A percentile compares a stretch with the other conserved stretches of the same genome.
These are phyloP conservation scores for Zosterops hypoxanthus DNA, from an alignment of 2,113 vertebrate genomes.

Conservation along the genomic window DNA sequence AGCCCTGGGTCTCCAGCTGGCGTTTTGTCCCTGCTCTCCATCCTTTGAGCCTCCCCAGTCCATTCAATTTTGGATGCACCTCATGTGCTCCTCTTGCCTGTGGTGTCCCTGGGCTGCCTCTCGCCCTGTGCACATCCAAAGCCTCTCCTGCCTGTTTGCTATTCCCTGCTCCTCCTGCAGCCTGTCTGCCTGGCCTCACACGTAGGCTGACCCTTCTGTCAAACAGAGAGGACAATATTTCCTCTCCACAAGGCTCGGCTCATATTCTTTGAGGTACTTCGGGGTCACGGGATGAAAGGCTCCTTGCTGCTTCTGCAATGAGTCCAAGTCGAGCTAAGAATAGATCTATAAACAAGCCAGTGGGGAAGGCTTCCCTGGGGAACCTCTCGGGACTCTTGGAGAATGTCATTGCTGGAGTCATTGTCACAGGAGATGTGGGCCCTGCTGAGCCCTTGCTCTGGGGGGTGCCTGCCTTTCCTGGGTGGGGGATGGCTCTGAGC, in stretches of 20 bases:
- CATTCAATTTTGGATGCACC: neutral
- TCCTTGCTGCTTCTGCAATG: slow-evolving; percentile 24
- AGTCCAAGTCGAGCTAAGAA: slow-evolving; percentile 49
- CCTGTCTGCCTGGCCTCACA: neutral
- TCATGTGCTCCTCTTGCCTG: accelerated
- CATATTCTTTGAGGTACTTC: neutral
- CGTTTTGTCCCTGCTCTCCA: accelerated
- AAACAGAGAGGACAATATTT: slow-evolving; percentile 8
- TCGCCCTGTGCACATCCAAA: neutral
- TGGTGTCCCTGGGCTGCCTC: neutral
- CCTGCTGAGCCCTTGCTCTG: neutral
- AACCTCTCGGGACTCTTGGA: neutral
- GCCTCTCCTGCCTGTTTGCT: neutral
- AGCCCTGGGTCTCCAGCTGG: neutral
- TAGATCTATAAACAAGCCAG: slow-evolving; percentile 41
- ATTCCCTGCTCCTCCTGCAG: neutral
- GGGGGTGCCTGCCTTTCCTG: neutral
- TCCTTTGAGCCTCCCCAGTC: accelerated
- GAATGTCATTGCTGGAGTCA: neutral
- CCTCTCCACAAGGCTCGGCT: neutral
- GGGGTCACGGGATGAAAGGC: slow-evolving; percentile 48
- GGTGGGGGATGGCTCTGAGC: accelerated
- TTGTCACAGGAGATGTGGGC: neutral
- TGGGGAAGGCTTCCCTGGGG: slow-evolving; percentile 12
- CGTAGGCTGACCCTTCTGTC: neutral